phyloP scores from a whole-genome alignment of 2,113 vertebrate genomes.

The Anolis carolinensis region DNA sequence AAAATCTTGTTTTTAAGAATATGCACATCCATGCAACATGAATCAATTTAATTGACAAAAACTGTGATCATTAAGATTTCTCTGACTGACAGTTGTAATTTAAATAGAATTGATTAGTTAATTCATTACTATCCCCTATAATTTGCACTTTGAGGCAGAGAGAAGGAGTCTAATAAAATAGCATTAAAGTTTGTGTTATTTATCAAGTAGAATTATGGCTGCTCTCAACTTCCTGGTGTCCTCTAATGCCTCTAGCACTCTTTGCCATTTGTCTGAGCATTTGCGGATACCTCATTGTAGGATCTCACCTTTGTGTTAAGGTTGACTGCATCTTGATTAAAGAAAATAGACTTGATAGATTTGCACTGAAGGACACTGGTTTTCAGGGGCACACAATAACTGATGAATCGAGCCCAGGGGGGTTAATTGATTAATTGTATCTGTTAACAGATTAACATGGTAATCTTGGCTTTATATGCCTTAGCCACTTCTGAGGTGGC shows the following conservation, averaged over 20 bases:
- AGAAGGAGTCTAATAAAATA: conserved; percentile 4
- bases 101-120: not conserved
- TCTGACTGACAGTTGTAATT: not conserved
- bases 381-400: not conserved
- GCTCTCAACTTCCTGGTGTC: not conserved
- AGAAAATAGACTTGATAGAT: not conserved
- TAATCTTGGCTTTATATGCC: not conserved
- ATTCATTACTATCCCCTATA: not conserved
- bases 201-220: not conserved
- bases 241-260: not conserved
- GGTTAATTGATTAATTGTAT: not conserved
- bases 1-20: not conserved
- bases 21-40: not conserved
- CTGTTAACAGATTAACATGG: not conserved
- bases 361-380: not conserved
- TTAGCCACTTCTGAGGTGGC: not conserved
- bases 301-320: not conserved
- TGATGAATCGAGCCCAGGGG: not conserved
- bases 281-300: not conserved
- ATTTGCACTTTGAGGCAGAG: not conserved
- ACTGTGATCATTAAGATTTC: not conserved
- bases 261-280: not conserved
- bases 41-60: not conserved
- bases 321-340: not conserved
- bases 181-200: not conserved